Evolutionary conservation across 2,797 vertebrate species (phyloP), one percentile per base, ranked within the genome.

Genomic region (Chelonia mydas): DNA sequence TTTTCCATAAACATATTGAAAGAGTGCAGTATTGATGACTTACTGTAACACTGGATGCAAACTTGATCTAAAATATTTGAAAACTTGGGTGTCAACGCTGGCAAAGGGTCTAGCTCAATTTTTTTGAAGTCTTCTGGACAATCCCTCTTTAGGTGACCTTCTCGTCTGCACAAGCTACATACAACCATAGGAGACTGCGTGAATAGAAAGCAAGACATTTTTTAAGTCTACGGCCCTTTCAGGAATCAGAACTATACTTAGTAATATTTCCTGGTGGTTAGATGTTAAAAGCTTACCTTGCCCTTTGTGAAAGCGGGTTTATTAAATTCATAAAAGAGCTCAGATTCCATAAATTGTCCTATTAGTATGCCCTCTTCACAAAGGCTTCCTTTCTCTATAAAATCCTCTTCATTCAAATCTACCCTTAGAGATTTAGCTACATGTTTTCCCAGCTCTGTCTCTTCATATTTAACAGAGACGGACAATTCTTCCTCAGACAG

Each of bases 51-150:
- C 82, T 99, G 99, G 91, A 99, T 98, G 94, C 99, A 99, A 96
- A 99, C 98, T 98, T 98, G 98, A 98, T 99, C 98, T 81, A 99
- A 98, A 87, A 98, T 97, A 97, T 27, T 94, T 87, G 98, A 97
- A 97, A 99, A 99, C 87, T 98, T 99, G 17, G 98, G 97, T 27
- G 99, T 99, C 94, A 99, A 95, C 1, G 96, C 93, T 72, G 99
- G 99, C 92, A 99, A 97, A 51, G 99, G 98, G 19, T 99, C 98
- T 92, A 99, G 98, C 90, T 99, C 98, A 93, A 99, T 99, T 95
- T 99, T 99, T 98, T 99, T 99, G 98, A 99, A 99, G 97, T 99
- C 99, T 94, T 99, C 99, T 1, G 99, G 99, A 95, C 99, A 99
- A 96, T 99, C 99, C 74, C 98, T 99, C 97, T 99, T 99, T 87